These are phyloP conservation scores for Eupithecia vulgata DNA, from an alignment of 2,888 invertebrate species.

Conservation along the genomic window DNA sequence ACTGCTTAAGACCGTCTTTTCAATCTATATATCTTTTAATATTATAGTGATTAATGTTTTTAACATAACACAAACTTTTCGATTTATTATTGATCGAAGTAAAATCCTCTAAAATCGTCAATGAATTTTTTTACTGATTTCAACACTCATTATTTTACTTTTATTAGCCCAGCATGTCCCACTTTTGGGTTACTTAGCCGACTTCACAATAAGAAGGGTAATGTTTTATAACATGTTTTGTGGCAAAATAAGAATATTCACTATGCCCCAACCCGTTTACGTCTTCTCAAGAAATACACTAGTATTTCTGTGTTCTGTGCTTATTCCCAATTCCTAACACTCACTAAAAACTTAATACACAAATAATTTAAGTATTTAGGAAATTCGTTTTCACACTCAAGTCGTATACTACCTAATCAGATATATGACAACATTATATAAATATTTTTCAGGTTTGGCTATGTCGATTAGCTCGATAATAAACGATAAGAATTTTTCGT, in stretches of 20 bases:
- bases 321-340: not conserved
- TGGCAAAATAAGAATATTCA: not conserved
- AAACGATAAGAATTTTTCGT: slow-evolving; percentile 6
- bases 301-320: not conserved
- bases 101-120: not conserved
- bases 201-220: not conserved
- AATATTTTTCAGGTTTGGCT: not conserved
- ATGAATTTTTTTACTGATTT: too few relatives aligned
- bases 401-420: not conserved
- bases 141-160: not conserved
- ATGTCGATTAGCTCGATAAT: slow-evolving; percentile 1
- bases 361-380: not conserved
- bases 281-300: not conserved
- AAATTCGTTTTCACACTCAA: not conserved
- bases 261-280: not conserved
- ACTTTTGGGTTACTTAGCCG: not conserved
- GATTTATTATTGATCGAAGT: not conserved
- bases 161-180: not conserved
- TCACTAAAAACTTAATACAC: not conserved
- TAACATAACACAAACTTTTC: not conserved
- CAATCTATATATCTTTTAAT: too few relatives aligned
- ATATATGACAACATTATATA: not conserved
- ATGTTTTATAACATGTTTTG: not conserved
- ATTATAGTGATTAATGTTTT: too few relatives aligned
- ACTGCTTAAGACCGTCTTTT: too few relatives aligned